phyloP scores from a whole-genome alignment of 2,888 invertebrate genomes.

The Drosophila prostipennis region DNA sequence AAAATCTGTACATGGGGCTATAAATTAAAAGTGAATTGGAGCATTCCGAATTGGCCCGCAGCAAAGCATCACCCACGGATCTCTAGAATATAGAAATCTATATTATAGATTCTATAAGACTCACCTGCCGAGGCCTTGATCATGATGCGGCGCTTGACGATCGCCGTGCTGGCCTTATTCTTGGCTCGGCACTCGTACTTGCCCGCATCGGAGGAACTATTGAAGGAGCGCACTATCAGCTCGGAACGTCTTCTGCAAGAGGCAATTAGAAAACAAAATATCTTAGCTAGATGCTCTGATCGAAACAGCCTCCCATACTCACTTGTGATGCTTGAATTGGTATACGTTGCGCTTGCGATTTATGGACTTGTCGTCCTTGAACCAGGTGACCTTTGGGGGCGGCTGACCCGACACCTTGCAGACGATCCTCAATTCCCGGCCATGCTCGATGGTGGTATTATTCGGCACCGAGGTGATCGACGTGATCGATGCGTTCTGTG shows the following conservation, averaged over 20 bases:
- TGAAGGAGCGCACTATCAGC: slow-evolving; percentile 91
- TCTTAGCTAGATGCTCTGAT: background rate
- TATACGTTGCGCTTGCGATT: slow-evolving; percentile 83
- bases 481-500: slow-evolving; percentile 84
- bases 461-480: slow-evolving; percentile 80
- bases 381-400: slow-evolving; percentile 93
- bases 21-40: slow-evolving; percentile 79
- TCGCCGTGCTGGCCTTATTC: slow-evolving; percentile 83
- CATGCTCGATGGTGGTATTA: slow-evolving; percentile 82
- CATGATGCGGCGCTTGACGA: slow-evolving; percentile 82
- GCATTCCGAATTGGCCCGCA: slow-evolving; percentile 50
- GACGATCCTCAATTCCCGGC: slow-evolving; percentile 87
- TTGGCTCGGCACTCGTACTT: slow-evolving; percentile 93
- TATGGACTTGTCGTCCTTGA: slow-evolving; percentile 89
- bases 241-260: slow-evolving; percentile 91
- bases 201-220: slow-evolving; percentile 90
- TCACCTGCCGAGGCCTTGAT: slow-evolving; percentile 83
- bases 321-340: slow-evolving; percentile 84
- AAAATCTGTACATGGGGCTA: slow-evolving; percentile 36
- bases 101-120: slow-evolving; percentile 37
- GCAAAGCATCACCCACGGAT: slow-evolving; percentile 16
- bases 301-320: slow-evolving; percentile 49
- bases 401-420: slow-evolving; percentile 92
- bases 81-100: background rate
- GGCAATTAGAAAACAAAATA: background rate